phyloP scores from a whole-genome alignment of 1,140 invertebrate species.

The Macrotrachela quadricornifera region DNA sequence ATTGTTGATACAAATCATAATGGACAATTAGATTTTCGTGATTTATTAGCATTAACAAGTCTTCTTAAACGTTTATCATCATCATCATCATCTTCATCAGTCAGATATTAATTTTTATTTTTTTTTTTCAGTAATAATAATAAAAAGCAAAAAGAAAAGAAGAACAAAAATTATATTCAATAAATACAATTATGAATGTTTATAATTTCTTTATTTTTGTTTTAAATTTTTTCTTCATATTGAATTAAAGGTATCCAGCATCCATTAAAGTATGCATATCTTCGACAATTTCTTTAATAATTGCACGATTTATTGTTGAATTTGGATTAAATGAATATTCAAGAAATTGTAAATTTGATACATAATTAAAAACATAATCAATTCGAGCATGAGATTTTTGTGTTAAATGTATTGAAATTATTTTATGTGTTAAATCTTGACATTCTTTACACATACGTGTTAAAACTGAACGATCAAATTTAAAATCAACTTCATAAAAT shows the following conservation, averaged over 20 bases:
- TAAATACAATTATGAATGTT: too few species aligned
- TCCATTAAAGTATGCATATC: too few species aligned
- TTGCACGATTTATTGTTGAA: too few species aligned
- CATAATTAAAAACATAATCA: slow-evolving; percentile 58
- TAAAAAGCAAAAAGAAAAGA: too few species aligned
- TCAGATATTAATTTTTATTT: too few species aligned
- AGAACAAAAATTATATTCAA: too few species aligned
- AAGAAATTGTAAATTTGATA: slow-evolving; percentile 47
- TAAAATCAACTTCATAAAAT: slow-evolving; percentile 66
- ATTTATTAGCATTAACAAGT: not conserved
- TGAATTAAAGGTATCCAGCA: too few species aligned
- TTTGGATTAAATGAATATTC: slow-evolving; percentile 43
- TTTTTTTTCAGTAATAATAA: too few species aligned
- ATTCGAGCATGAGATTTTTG: slow-evolving; percentile 59
- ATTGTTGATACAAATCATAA: not conserved
- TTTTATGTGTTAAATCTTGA: slow-evolving; percentile 41
- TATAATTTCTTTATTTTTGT: too few species aligned
- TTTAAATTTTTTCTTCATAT: too few species aligned
- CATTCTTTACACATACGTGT: slow-evolving; percentile 42
- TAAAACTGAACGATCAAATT: slow-evolving; percentile 58
- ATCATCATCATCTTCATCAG: too few species aligned
- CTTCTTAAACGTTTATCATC: not conserved
- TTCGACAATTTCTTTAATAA: too few species aligned
- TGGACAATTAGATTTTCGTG: not conserved
- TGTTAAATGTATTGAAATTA: slow-evolving; percentile 57